A percentile compares a stretch with the other conserved stretches of the same genome.
Conservation (phyloP, 2,797 vertebrate genomes). For the Periparus ater region DNA sequence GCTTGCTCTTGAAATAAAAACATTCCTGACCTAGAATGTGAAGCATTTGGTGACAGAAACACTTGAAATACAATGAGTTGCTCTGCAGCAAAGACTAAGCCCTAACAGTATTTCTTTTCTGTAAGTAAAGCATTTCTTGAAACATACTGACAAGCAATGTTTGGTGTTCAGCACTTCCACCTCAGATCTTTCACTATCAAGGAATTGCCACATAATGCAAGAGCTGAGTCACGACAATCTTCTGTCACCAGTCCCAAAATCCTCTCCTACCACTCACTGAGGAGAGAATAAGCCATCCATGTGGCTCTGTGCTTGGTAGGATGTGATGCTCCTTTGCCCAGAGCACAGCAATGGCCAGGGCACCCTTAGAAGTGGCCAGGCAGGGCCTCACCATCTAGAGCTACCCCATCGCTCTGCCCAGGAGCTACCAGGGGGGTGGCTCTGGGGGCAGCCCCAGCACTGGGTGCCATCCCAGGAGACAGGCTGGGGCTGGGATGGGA, state of each 20-base stretch:
- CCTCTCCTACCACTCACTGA: background rate
- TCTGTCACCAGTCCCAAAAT: background rate
- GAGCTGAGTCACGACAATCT: background rate
- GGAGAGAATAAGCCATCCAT: background rate
- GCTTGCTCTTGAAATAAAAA: background rate
- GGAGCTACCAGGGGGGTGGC: background rate
- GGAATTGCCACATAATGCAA: background rate
- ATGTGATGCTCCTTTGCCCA: background rate
- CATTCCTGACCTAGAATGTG: background rate
- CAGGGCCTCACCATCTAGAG: background rate
- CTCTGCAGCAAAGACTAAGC: background rate
- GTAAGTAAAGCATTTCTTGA: background rate
- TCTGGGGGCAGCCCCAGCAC: background rate
- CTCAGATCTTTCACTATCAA: background rate
- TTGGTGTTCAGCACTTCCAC: background rate
- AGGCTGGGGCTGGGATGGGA: background rate
- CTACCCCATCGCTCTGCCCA: background rate
- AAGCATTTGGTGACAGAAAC: background rate
- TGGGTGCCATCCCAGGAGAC: too few relatives aligned
- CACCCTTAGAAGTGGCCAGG: fast-evolving
- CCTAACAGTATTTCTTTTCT: background rate
- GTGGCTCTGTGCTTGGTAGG: background rate
- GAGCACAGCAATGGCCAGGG: background rate
- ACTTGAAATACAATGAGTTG: background rate
- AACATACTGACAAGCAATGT: background rate